Conservation (phyloP, 2,113 vertebrate species). For the Gymnobelideus leadbeateri region DNA sequence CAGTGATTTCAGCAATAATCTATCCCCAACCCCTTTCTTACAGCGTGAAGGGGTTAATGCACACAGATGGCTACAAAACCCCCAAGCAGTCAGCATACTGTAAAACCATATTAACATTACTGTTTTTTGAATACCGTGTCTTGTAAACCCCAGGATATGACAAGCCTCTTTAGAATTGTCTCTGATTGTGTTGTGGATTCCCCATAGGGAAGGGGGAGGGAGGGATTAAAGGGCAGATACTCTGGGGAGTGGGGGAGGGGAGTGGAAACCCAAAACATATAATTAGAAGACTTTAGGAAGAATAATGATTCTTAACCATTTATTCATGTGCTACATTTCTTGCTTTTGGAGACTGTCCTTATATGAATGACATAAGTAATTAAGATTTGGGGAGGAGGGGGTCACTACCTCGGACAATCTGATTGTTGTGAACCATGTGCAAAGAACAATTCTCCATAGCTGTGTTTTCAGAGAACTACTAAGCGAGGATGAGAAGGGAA, state of each 20-base stretch:
- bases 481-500: constrained; percentile 59
- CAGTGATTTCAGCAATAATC: neutral
- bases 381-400: constrained; percentile 20
- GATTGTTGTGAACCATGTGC: constrained; percentile 36
- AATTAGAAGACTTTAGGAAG: constrained; percentile 75
- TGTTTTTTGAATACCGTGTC: constrained; percentile 74
- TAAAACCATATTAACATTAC: constrained; percentile 77
- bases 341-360: constrained; percentile 62
- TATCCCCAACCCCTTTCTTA: neutral
- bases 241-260: constrained; percentile 65
- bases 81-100: constrained; percentile 68
- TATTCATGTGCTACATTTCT: constrained; percentile 53
- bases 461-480: constrained; percentile 55
- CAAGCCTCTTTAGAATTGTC: constrained; percentile 79
- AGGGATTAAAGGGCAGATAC: constrained; percentile 39
- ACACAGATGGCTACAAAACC: constrained; percentile 73
- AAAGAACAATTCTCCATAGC: constrained; percentile 51
- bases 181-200: constrained; percentile 83
- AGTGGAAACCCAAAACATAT: constrained; percentile 75
- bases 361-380: constrained; percentile 65
- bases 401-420: constrained; percentile 21
- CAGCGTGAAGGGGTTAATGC: constrained; percentile 59
- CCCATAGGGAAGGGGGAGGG: constrained; percentile 76
- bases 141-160: constrained; percentile 79
- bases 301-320: constrained; percentile 69